phyloP scores from a whole-genome alignment of 2,888 invertebrate species.

The Acleris cristana region DNA sequence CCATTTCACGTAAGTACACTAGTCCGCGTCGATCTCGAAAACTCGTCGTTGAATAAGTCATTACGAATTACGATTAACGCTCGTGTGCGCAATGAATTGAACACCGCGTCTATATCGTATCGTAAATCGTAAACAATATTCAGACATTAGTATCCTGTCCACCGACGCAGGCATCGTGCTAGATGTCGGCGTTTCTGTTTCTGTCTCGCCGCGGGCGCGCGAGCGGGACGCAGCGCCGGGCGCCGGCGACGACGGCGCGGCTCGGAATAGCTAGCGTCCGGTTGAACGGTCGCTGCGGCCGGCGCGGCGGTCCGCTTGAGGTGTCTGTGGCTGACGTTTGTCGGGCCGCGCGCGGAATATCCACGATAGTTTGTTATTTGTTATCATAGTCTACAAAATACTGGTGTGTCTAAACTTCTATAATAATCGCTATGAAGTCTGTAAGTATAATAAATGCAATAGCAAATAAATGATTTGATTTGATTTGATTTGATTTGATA shows the following conservation, averaged over 20 bases:
- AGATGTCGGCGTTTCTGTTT: not conserved
- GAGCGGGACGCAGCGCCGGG: not conserved
- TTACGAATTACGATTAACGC: conserved; percentile 1
- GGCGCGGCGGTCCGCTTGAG: too few relatives aligned
- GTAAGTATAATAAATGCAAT: too few relatives aligned
- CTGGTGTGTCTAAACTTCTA: too few relatives aligned
- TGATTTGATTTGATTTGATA: too few relatives aligned
- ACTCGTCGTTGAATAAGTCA: conserved; percentile 7
- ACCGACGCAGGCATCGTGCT: not conserved
- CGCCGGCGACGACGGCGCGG: not conserved
- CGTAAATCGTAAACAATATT: conserved; percentile 11
- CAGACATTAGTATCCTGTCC: not conserved
- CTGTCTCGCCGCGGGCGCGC: not conserved
- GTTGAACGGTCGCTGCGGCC: not conserved
- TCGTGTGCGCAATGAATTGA: conserved; percentile 4
- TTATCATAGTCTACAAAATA: too few relatives aligned
- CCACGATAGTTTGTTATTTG: not conserved
- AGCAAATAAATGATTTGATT: too few relatives aligned
- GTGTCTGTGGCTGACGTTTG: not conserved
- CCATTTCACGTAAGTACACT: not conserved
- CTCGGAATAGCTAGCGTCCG: not conserved
- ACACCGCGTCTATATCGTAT: not conserved
- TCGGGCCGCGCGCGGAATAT: too few relatives aligned
- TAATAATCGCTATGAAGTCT: too few relatives aligned
- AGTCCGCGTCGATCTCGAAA: not conserved